Conservation (phyloP, 2,797 vertebrate species). For the Danionella dracula region DNA sequence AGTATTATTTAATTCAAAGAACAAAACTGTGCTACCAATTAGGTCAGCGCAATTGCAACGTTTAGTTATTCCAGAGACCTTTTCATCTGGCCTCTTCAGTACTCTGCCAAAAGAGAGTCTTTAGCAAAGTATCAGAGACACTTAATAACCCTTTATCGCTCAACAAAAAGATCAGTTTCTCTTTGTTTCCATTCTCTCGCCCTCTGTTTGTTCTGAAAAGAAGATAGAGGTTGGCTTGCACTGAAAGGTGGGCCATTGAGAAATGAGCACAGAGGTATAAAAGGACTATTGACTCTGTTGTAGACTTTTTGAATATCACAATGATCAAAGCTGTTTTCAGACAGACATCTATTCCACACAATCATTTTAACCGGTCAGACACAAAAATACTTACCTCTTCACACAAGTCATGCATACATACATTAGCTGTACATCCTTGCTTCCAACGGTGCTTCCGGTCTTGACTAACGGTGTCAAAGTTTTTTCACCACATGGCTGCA, state of each 20-base stretch:
- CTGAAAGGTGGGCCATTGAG: slow-evolving; percentile 12
- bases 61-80: not conserved
- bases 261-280: slow-evolving; percentile 18
- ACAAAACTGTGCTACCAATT: no score
- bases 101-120: slow-evolving; percentile 3
- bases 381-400: slow-evolving; percentile 60
- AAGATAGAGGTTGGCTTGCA: slow-evolving; percentile 18
- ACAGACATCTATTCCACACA: not conserved
- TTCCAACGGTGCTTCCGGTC: no score
- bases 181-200: slow-evolving; percentile 21
- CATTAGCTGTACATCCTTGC: slow-evolving; percentile 56
- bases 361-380: not conserved
- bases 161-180: slow-evolving; percentile 38
- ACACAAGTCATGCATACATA: slow-evolving; percentile 65
- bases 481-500: slow-evolving; percentile 61
- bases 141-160: slow-evolving; percentile 35
- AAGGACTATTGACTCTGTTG: slow-evolving; percentile 9
- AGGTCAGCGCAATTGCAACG: slow-evolving; percentile 23
- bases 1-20: no score
- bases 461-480: slow-evolving; percentile 50
- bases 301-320: not conserved
- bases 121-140: slow-evolving; percentile 27
- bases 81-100: slow-evolving; percentile 23
- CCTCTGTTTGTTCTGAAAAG: slow-evolving; percentile 25
- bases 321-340: not conserved